Evolutionary conservation across 2,888 invertebrate genomes (phyloP), one percentile per base, ranked within the genome.

Genomic region (Dyspetes luteomarginatus): DNA sequence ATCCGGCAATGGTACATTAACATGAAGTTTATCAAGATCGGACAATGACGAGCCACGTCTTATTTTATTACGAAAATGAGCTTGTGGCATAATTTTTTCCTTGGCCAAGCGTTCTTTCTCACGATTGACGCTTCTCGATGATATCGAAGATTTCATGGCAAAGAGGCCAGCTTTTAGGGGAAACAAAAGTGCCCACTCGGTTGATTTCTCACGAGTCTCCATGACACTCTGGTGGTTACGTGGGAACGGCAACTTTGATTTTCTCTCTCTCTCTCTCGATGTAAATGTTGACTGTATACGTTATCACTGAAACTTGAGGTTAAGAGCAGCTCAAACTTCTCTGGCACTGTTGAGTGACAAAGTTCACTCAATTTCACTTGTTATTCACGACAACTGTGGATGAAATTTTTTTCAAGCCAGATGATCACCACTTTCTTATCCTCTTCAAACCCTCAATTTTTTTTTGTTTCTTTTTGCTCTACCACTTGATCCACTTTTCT

Each of bases 21-120:
- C 83, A 26, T 90, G 90, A 30, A 95, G 90, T 88, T 95, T 95
- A 89, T 96, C 95, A 87, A 96, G 93, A 86, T 96, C 96, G 1
- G 96, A 96, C 92, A 96, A 93, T 85, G 95, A 95, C 0, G 95
- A 96, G 0, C 96, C 95, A 0, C 96, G 93, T 3, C 96, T 94
- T 84, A 96, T 95, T 58, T 94, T 93, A 58, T 88, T 85, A 9
- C 86, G 86, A 2, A 83, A 72, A 2, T 84, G 82, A 0, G 78
- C 71, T 45, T 69, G 69, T 4, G 69, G 45, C 30, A 24, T 9
- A 22, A 55, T 36, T 48, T 78, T 79, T 3, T 80, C 76, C 30
- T 74, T 85, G 3, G 81, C 43, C 2, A 84, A 65, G 19, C 86
- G 85, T 19, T 88, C 89, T 5, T 85, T 88, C 30, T 90, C 89